Percentiles rank a stretch among this genome's conserved stretches.
These are phyloP conservation scores for Dermolepida albohirtum DNA, from an alignment of 2,888 invertebrate genomes.

Conservation along the genomic window DNA sequence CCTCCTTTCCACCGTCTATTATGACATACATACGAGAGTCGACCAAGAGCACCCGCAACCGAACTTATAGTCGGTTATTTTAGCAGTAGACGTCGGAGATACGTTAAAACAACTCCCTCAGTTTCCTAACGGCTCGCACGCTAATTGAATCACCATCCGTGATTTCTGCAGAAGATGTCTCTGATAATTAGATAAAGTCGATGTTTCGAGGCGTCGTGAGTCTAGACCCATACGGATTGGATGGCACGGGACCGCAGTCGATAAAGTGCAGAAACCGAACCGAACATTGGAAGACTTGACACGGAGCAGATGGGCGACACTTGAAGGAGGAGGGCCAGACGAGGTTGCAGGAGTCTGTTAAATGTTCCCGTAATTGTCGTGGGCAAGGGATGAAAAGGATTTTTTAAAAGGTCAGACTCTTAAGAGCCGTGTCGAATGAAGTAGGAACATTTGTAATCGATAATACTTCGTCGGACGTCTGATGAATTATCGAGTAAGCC, in stretches of 20 bases:
- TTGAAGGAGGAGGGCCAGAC: conserved; percentile 7
- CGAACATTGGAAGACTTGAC: conserved; percentile 3
- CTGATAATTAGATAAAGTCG: conserved; percentile 27
- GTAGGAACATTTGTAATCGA: too few relatives aligned
- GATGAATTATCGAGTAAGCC: too few relatives aligned
- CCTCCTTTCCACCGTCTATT: conserved; percentile 6
- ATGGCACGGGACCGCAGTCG: not conserved
- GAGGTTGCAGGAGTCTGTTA: conserved; percentile 3
- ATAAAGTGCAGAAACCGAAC: conserved; percentile 22
- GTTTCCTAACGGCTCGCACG: conserved; percentile 1
- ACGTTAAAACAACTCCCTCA: too few relatives aligned
- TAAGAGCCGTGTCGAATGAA: too few relatives aligned
- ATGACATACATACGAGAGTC: not conserved
- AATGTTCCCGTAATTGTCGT: conserved; percentile 16
- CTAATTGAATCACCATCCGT: conserved; percentile 20
- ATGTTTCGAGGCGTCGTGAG: not conserved
- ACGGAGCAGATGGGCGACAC: conserved; percentile 19
- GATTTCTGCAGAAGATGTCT: conserved; percentile 29
- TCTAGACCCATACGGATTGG: too few relatives aligned
- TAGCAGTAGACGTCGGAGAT: too few relatives aligned
- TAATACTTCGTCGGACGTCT: too few relatives aligned
- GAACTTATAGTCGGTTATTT: too few relatives aligned
- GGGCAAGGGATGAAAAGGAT: not conserved
- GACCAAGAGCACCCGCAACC: too few relatives aligned
- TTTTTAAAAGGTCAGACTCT: not conserved